Evolutionary conservation across 2,888 invertebrate genomes (phyloP), one percentile per base, ranked within the genome.

Genomic region (Campopleginae sp.): DNA sequence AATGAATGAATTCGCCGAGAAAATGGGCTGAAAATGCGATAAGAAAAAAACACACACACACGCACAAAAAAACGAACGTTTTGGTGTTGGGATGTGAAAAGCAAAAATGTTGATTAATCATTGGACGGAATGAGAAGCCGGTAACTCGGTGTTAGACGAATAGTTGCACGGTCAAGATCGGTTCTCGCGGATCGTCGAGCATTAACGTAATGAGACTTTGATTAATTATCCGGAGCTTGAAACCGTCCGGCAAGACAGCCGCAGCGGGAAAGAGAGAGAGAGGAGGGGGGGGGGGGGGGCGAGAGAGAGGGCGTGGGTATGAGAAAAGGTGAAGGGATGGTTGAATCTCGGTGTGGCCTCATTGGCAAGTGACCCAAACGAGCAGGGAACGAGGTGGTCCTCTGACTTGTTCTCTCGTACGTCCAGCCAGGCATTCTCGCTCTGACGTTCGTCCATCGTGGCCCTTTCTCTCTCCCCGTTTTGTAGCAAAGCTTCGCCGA

Each of bases 161-260:
- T 46, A 68, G 46, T 75, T 82, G 86, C 75, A 86, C 84, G 80
- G 74, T 78, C 81, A 82, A 82, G 84, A 72, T 84, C 76, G 84
- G 66, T 72, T 78, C 58, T 80, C 72, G 77, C 74, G 81, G 78
- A 77, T 85, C 70, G 58, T 65, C 74, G 86, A 87, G 86, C 87
- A 87, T 88, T 87, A 89, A 86, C 85, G 86, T 87, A 88, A 89
- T 87, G 88, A 89, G 89, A 90, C 90, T 90, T 90, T 90, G 89
- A 90, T 89, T 89, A 91, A 91, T 91, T 90, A 89, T 89, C 87
- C 89, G 82, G 86, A 87, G 61, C 86, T 87, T 86, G 80, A 87
- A 84, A 87, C 65, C 44, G 68, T 65, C 70, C 42, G 61, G 70
- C 27, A 17, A 48, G 80, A 38, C 38, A 38, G 38, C 7, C 2